Percentiles rank a stretch among this genome's conserved stretches.
These are phyloP conservation scores for Ditula angustiorana DNA, from an alignment of 2,888 invertebrate genomes.

Conservation along the genomic window DNA sequence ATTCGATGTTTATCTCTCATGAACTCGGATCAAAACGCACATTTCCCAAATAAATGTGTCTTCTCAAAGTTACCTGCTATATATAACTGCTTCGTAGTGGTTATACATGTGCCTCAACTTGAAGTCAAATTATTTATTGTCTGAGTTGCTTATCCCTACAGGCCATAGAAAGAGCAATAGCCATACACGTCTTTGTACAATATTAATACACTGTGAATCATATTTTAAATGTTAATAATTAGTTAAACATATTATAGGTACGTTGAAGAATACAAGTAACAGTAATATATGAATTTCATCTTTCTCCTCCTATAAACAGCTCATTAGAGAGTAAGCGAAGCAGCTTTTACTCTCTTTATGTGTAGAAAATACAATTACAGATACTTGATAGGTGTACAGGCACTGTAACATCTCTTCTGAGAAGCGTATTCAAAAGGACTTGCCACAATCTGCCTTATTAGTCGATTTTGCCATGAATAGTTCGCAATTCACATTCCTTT, in stretches of 20 bases:
- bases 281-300: no score
- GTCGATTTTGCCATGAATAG: not conserved
- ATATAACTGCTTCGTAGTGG: not conserved
- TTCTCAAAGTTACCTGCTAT: not conserved
- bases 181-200: slow-evolving; percentile 35
- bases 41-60: slow-evolving; percentile 43
- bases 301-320: no score
- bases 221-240: not conserved
- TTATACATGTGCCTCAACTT: slow-evolving; percentile 36
- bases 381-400: not conserved
- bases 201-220: slow-evolving; percentile 16
- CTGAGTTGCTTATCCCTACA: slow-evolving; percentile 52
- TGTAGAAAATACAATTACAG: not conserved
- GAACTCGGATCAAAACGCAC: not conserved
- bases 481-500: slow-evolving; percentile 11
- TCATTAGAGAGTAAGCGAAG: not conserved
- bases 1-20: slow-evolving; percentile 1
- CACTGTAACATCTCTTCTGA: not conserved
- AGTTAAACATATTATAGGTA: not conserved
- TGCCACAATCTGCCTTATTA: not conserved
- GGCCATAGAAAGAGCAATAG: slow-evolving; percentile 41
- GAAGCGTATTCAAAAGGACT: not conserved
- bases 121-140: slow-evolving; percentile 62
- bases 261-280: no score
- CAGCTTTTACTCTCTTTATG: not conserved